A percentile compares a stretch with the other conserved stretches of the same genome.
These are phyloP conservation scores for Hypocryptadius cinnamomeus DNA, from an alignment of 2,113 vertebrate species.

Conservation along the genomic window DNA sequence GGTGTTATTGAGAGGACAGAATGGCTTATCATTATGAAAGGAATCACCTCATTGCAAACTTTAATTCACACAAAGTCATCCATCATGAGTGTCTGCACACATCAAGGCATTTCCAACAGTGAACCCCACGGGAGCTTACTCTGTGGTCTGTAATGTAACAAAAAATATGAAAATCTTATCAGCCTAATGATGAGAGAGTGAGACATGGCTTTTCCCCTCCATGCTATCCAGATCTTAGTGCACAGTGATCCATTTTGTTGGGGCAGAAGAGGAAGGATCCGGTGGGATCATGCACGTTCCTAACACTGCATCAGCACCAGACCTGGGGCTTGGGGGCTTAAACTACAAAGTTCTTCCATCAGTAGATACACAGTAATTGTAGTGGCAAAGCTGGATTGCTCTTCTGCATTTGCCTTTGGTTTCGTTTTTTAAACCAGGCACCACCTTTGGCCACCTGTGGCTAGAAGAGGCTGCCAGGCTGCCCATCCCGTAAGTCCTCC, in stretches of 20 bases:
- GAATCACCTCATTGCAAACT: neutral
- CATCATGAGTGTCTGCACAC: rapidly evolving
- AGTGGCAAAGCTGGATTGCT: neutral
- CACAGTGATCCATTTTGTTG: rapidly evolving
- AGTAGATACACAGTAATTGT: neutral
- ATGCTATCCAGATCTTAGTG: rapidly evolving
- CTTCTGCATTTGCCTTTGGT: neutral
- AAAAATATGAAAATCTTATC: neutral
- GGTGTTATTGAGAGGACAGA: neutral
- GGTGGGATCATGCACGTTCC: rapidly evolving
- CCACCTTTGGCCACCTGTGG: neutral
- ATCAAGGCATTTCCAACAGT: neutral
- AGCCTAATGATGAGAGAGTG: neutral
- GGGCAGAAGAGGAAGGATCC: neutral
- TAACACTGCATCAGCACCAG: neutral
- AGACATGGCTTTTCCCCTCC: neutral
- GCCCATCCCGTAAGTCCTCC: rapidly evolving
- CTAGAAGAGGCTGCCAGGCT: neutral
- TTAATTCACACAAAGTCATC: neutral
- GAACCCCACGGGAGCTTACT: rapidly evolving
- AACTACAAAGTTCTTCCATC: neutral
- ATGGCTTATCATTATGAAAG: neutral
- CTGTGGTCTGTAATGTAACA: neutral
- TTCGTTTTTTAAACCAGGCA: neutral
- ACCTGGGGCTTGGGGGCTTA: too few species aligned